A percentile compares a stretch with the other conserved stretches of the same genome.
These are phyloP conservation scores for Idaea straminata DNA, from an alignment of 2,888 invertebrate species.

Conservation along the genomic window DNA sequence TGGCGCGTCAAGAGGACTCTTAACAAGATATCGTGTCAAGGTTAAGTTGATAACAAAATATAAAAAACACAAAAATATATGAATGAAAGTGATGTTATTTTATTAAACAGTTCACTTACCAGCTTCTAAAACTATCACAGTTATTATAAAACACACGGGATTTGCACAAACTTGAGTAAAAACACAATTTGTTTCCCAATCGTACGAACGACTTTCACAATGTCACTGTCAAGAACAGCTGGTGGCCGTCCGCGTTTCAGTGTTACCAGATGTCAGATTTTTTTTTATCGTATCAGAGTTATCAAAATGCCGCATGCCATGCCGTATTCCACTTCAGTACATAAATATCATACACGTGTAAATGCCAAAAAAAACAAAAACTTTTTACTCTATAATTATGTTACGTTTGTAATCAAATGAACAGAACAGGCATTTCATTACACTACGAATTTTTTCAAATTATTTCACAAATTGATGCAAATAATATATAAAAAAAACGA, in stretches of 20 bases:
- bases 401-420: no score
- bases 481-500: no score
- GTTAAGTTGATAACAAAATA: background rate
- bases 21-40: background rate
- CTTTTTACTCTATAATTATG: no score
- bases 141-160: background rate
- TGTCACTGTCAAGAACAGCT: conserved; percentile 30
- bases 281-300: no score
- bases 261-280: no score
- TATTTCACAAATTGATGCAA: no score
- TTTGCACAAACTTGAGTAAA: background rate
- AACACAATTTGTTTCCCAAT: conserved; percentile 1
- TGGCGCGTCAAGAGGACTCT: background rate
- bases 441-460: no score
- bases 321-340: no score
- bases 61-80: background rate
- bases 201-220: conserved; percentile 13
- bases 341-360: no score
- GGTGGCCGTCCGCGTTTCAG: background rate
- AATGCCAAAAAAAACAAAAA: no score
- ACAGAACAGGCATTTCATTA: no score
- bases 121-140: background rate
- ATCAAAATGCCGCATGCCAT: no score
- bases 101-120: background rate
- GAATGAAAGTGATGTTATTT: background rate